Conservation (phyloP, 2,797 vertebrate genomes). For the Gallinago nigripennis region DNA sequence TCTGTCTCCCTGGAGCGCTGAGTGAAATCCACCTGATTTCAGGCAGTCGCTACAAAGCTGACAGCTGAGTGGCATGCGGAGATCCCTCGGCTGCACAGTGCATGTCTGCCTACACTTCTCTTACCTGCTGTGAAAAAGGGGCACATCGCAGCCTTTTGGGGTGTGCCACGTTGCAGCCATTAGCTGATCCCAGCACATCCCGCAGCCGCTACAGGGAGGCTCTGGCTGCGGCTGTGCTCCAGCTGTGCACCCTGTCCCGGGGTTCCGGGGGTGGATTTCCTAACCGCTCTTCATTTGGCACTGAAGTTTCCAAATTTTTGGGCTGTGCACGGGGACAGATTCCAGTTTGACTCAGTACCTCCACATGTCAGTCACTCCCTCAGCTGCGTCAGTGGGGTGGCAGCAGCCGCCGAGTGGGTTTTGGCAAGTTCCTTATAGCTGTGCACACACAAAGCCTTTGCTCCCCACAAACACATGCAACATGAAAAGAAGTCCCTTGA, state of each 20-base stretch:
- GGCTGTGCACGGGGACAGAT: not conserved
- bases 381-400: not conserved
- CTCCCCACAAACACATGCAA: slow-evolving; percentile 7
- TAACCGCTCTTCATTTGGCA: not conserved
- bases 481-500: not conserved
- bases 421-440: not conserved
- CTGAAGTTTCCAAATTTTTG: not conserved
- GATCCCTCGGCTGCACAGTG: not conserved
- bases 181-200: not conserved
- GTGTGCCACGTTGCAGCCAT: rapidly evolving
- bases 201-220: rapidly evolving
- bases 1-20: not conserved
- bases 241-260: not conserved
- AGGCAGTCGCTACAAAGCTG: not conserved
- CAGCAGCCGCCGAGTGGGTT: not conserved
- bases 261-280: not conserved
- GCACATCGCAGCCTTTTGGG: rapidly evolving
- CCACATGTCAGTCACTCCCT: not conserved
- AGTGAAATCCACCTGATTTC: slow-evolving; percentile 37
- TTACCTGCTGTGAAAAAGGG: not conserved
- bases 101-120: not conserved
- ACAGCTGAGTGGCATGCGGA: not conserved
- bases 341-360: not conserved
- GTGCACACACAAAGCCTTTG: not conserved
- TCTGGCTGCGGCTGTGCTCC: not conserved